phyloP scores from a whole-genome alignment of 30 jellyfish, hydroid and myxozoan genomes.

The Chironex yamaguchii region DNA sequence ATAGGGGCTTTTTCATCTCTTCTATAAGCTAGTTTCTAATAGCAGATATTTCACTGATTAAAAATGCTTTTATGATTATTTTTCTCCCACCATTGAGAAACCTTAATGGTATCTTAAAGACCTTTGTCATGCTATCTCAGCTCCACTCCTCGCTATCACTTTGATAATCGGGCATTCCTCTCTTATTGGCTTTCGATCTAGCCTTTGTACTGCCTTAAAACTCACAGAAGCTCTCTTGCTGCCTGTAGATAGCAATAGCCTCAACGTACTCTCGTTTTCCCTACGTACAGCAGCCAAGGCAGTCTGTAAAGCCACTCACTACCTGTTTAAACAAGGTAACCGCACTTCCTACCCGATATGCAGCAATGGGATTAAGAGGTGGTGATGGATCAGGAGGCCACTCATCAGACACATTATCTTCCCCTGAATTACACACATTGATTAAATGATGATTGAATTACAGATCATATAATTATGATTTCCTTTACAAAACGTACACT shows the following conservation, averaged over 20 bases:
- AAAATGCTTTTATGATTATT: constrained; percentile 45
- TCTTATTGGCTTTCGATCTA: constrained; percentile 68
- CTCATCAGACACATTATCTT: no score
- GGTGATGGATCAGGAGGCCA: no score
- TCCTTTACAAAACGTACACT: background rate
- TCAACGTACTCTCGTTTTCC: no score
- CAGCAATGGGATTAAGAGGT: no score
- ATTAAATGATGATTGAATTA: no score
- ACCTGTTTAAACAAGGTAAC: no score
- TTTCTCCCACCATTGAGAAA: constrained; percentile 15
- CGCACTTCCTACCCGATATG: no score
- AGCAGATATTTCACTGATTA: constrained; percentile 48
- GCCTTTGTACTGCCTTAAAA: no score
- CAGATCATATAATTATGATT: background rate
- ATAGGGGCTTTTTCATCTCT: background rate
- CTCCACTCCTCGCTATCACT: constrained; percentile 51
- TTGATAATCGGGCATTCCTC: constrained; percentile 54
- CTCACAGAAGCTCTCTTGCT: constrained; percentile 29
- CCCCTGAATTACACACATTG: no score
- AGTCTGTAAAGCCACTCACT: no score
- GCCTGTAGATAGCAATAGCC: no score
- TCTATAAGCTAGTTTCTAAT: constrained; percentile 12
- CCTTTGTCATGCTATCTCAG: constrained; percentile 53
- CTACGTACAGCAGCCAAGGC: no score
- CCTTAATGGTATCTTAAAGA: constrained; percentile 25